phyloP scores from a whole-genome alignment of 2,888 invertebrate genomes.

The Taenaris catops region DNA sequence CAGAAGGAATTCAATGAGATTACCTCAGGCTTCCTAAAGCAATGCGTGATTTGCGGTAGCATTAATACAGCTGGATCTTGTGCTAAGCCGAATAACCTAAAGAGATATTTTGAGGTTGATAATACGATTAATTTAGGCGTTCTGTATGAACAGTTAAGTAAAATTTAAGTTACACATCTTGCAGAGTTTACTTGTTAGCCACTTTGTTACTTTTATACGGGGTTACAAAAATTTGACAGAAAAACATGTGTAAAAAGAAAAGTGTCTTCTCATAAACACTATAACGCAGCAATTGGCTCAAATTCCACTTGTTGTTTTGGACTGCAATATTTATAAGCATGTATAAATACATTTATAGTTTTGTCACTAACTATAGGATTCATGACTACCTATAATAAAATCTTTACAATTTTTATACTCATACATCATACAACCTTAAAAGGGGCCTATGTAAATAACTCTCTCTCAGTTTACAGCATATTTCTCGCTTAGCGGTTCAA shows the following conservation, averaged over 20 bases:
- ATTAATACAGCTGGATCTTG: conserved; percentile 21
- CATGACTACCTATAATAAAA: background rate
- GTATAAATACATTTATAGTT: no score
- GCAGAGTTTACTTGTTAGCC: no score
- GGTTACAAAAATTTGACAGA: no score
- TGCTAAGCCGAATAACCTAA: conserved; percentile 22
- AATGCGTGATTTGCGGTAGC: conserved; percentile 69
- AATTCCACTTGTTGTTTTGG: no score
- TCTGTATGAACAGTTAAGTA: conserved; percentile 57
- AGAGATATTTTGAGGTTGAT: conserved; percentile 13
- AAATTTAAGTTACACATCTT: conserved; percentile 35
- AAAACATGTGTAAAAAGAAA: no score
- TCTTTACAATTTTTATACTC: conserved; percentile 3
- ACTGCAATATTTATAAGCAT: no score
- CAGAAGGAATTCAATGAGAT: conserved; percentile 41
- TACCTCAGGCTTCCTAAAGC: conserved; percentile 55
- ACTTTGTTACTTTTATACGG: no score
- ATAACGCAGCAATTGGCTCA: no score
- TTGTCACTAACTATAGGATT: no score
- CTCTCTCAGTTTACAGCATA: conserved; percentile 21
- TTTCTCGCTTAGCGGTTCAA: conserved; percentile 24
- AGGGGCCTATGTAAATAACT: conserved; percentile 18
- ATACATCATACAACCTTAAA: conserved; percentile 9
- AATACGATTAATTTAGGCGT: conserved; percentile 22
- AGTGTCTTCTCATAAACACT: no score